Conservation (phyloP, 2,888 invertebrate genomes). For the Stratiomys singularior region DNA sequence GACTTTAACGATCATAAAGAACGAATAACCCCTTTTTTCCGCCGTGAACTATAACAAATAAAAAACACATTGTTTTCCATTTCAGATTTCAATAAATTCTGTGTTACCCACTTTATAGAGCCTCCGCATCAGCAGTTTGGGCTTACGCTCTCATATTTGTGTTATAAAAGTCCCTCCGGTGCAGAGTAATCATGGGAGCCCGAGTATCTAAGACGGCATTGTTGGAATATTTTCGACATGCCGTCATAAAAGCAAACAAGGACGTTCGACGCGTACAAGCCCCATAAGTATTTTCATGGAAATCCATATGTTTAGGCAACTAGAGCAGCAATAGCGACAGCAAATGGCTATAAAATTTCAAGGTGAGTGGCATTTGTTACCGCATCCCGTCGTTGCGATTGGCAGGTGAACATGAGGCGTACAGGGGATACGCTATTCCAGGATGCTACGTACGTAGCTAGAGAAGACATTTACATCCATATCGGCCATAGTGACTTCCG, state of each 20-base stretch:
- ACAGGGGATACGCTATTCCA: too few species aligned
- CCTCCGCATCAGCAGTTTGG: neutral
- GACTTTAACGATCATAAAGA: too few species aligned
- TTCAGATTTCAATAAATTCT: conserved; percentile 26
- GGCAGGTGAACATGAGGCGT: conserved; percentile 11
- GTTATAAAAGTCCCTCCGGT: too few species aligned
- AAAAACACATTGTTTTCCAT: conserved; percentile 21
- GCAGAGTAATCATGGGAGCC: too few species aligned
- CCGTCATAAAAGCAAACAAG: conserved; percentile 5
- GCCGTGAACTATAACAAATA: neutral
- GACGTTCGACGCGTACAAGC: neutral
- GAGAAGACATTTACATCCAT: too few species aligned
- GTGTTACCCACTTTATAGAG: neutral
- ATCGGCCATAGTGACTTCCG: too few species aligned
- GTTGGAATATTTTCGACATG: conserved; percentile 16
- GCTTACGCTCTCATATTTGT: too few species aligned
- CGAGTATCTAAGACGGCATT: neutral
- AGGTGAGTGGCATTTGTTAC: conserved; percentile 20
- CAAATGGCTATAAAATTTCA: neutral
- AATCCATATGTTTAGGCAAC: conserved; percentile 6
- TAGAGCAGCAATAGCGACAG: too few species aligned
- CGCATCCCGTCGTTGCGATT: conserved; percentile 1
- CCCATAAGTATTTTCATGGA: conserved; percentile 3
- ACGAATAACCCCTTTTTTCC: too few species aligned
- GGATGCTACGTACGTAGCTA: too few species aligned